phyloP scores from a whole-genome alignment of 2,888 invertebrate species.

The Callosobruchus maculatus region DNA sequence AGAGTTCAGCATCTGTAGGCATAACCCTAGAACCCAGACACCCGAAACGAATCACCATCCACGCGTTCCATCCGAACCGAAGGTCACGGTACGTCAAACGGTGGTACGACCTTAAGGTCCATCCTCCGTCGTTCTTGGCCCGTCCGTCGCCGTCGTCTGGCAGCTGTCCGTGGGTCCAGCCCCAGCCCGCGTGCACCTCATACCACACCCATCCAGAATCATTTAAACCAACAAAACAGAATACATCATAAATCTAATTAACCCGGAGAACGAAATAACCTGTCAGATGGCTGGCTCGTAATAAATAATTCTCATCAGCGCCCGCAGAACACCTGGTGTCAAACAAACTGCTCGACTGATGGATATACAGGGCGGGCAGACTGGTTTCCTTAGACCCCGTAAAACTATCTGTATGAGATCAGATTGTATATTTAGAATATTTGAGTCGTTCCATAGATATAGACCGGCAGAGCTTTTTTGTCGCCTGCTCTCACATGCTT shows the following conservation, averaged over 20 bases:
- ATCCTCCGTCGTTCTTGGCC: not conserved
- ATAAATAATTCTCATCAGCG: constrained; percentile 40
- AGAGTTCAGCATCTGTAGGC: too few species aligned
- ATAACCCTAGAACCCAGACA: too few species aligned
- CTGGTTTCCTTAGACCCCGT: not conserved
- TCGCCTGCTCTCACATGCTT: too few species aligned
- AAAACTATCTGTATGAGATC: too few species aligned
- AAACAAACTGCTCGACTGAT: constrained; percentile 9
- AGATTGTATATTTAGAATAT: too few species aligned
- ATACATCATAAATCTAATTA: constrained; percentile 48
- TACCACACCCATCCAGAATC: constrained; percentile 38
- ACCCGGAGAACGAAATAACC: constrained; percentile 46
- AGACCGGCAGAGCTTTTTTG: too few species aligned
- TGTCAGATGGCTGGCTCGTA: constrained; percentile 35
- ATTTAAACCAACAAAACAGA: constrained; percentile 41
- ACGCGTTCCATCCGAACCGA: not conserved
- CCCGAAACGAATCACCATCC: not conserved
- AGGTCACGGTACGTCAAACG: not conserved
- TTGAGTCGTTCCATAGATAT: too few species aligned
- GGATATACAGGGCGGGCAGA: constrained; percentile 20
- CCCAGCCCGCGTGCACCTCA: not conserved
- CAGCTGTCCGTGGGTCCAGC: not conserved
- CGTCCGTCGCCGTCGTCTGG: too few species aligned
- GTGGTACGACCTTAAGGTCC: not conserved
- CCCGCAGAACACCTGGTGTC: constrained; percentile 35